Evolutionary conservation across 2,797 vertebrate genomes (phyloP), one percentile per base, ranked within the genome.

Genomic region (Staurois parvus): DNA sequence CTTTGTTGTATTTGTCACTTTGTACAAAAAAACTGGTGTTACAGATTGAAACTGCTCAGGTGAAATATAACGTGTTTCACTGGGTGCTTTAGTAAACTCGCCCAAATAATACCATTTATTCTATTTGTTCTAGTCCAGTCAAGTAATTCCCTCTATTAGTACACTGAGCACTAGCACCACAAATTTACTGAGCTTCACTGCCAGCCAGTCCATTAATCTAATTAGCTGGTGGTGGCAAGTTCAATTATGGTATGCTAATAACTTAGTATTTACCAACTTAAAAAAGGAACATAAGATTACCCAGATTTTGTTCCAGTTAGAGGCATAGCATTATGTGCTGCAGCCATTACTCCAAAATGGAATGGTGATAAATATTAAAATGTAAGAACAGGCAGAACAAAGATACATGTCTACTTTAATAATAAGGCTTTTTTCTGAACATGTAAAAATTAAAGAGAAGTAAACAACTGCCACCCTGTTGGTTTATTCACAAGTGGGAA

Each of bases 211-310:
- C 56, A 24, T 13, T 34, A 34, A 72, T 72, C 69, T 72, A 72
- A 72, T 72, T 72, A 72, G 69, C 21, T 37, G 21, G 34, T 72
- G 30, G 21, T 72, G 19, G 69, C 69, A 72, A 72, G 69, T 40
- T 72, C 69, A 37, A 40, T 40, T 72, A 72, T 24, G 69, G 17
- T 40, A 72, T 40, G 34, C 34, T 72, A 72, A 72, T 72, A 26
- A 64, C 59, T 26, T 72, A n/a, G 69, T 72, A 72, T 72, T 72
- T 12, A 26, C 37, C 34, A n/a, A 64, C 24, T 74, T 52, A 26
- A 45, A 40, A 78, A 78, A 77, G 48, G 12, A 77, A 26, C 10
- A 64, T 64, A 28, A 59, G 56, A 40, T 66, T 34, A 26, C 59
- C 30, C 59, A 78, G 45, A 78, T 26, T 59, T 26, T 24, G 59